Evolutionary conservation across 2,797 vertebrate genomes (phyloP), one percentile per base, ranked within the genome.

Genomic region (Tragelaphus eurycerus): DNA sequence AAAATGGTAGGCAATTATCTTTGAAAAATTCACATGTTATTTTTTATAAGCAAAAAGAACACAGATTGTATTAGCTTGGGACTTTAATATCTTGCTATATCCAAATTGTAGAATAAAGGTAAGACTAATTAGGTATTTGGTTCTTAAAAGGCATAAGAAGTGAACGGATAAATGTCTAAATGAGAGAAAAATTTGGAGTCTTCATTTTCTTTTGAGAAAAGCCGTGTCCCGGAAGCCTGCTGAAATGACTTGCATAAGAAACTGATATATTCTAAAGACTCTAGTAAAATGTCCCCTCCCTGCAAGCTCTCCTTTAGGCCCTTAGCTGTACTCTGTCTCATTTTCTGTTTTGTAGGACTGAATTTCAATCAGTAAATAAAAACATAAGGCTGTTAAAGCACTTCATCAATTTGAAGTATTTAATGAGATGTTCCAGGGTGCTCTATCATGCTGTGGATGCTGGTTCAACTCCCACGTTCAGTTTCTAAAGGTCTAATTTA

Each of bases 321-420:
- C 46, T 21, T n/a, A 31, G 16, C 38, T 93, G 10, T 27, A 4
- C 38, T 55, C 31, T 57, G 3, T 43, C 67, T 76, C 25, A 17
- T 46, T 93, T 93, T 86, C 48, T 94, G n/a, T 74, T 89, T 94
- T 95, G 38, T 60, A 46, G 59, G 52, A 9, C 59, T 90, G 90
- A 83, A 96, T 95, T 95, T 95, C 96, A 97, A 94, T 86, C 31
- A 19, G 55, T 93, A 97, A 97, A 96, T 95, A 90, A 94, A 90
- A 84, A 43, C 38, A 50, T 97, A 91, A 82, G 60, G 29, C 50
- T 92, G 64, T 82, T 91, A 89, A 96, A 95, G 52, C 48, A 95
- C 64, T 94, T 97, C n/a, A 96, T 97, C 92, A 97, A 89, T 95
- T 19, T 97, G 89, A 82, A 91, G 60, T 93, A 57, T 90, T 94